Evolutionary conservation across 2,113 vertebrate genomes (phyloP).

Genomic region (Emberiza fucata): DNA sequence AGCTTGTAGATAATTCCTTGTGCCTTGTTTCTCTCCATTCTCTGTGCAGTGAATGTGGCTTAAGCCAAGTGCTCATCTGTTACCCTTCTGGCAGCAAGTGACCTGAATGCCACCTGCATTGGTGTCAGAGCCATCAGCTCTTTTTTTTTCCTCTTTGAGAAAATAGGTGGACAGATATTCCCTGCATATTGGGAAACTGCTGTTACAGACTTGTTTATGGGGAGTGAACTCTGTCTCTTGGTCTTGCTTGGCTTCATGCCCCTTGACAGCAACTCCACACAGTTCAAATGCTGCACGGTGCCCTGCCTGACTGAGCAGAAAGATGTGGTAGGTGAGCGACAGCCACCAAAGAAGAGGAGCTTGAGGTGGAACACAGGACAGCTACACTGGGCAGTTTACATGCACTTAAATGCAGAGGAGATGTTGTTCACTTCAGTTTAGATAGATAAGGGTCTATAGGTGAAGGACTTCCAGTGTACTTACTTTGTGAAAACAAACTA

Average conservation of each 20-base stretch:
- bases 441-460: not conserved
- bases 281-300: not conserved
- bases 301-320: not conserved
- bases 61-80: not conserved
- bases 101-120: not conserved
- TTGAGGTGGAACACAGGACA: not conserved
- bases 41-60: not conserved
- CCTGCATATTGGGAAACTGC: not conserved
- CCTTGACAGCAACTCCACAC: not conserved
- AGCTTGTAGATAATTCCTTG: not conserved
- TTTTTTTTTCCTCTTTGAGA: not conserved
- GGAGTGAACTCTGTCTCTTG: not conserved
- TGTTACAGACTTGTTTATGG: not conserved
- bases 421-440: not conserved
- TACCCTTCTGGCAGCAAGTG: not conserved
- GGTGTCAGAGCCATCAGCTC: not conserved
- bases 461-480: not conserved
- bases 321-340: not conserved
- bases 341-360: not conserved
- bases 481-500: not conserved
- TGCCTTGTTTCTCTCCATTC: not conserved
- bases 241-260: not conserved
- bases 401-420: not conserved
- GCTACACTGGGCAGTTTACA: not conserved
- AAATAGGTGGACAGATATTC: not conserved